phyloP scores from a whole-genome alignment of 1,140 invertebrate species.

The Drosophila punjabiensis region DNA sequence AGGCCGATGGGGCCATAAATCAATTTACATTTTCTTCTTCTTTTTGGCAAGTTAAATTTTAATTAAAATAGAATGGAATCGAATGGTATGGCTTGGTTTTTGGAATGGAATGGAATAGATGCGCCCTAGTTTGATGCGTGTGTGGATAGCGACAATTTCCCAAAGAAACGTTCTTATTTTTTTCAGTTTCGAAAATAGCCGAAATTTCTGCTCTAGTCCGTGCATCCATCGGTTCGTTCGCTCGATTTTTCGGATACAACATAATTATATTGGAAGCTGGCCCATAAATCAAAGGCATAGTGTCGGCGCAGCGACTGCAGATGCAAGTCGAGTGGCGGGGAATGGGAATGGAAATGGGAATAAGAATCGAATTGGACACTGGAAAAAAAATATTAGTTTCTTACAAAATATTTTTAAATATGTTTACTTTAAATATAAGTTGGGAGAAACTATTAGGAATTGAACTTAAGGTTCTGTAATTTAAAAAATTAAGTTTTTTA shows the following conservation, averaged over 20 bases:
- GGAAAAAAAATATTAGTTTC: not conserved
- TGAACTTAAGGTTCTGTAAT: too few relatives aligned
- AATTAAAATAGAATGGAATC: constrained; percentile 74
- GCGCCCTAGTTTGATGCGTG: constrained; percentile 26
- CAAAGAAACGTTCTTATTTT: constrained; percentile 33
- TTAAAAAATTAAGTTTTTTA: too few relatives aligned
- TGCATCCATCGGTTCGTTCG: constrained; percentile 12
- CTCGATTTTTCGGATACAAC: constrained; percentile 65
- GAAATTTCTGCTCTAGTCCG: constrained; percentile 61
- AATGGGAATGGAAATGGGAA: constrained; percentile 27
- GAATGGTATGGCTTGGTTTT: constrained; percentile 17
- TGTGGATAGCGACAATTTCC: constrained; percentile 57
- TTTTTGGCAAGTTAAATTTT: constrained; percentile 74
- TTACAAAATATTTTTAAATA: not conserved
- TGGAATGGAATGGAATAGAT: constrained; percentile 12
- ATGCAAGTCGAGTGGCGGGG: constrained; percentile 15
- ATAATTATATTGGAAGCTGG: constrained; percentile 80
- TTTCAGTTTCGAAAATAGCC: constrained; percentile 62
- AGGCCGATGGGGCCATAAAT: constrained; percentile 51
- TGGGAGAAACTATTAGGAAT: not conserved
- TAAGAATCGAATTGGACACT: constrained; percentile 23
- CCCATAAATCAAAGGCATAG: constrained; percentile 74
- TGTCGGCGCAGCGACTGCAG: constrained; percentile 35
- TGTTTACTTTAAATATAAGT: not conserved
- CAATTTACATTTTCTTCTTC: constrained; percentile 59